These are phyloP conservation scores for Odocoileus virginianus DNA, from an alignment of 2,113 vertebrate species.

Conservation along the genomic window DNA sequence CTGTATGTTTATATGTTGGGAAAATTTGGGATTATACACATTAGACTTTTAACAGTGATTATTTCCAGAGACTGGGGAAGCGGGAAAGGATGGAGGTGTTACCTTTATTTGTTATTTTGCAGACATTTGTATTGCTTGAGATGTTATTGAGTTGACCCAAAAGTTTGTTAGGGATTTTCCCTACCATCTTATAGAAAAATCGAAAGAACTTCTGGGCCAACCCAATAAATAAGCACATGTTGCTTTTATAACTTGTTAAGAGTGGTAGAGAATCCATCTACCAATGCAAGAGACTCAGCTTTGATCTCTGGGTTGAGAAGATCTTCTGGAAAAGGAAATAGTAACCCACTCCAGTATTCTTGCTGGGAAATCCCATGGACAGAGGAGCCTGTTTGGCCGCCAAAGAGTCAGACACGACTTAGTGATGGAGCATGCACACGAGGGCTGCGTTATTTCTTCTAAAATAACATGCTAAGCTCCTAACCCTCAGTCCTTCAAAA, in stretches of 20 bases:
- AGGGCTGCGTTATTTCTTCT: not conserved
- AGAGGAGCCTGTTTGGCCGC: not conserved
- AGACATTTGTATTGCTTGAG: not conserved
- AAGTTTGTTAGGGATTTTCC: not conserved
- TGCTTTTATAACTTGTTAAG: not conserved
- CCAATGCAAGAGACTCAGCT: not conserved
- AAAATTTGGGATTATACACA: not conserved
- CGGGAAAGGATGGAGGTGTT: not conserved
- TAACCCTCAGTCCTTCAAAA: not conserved
- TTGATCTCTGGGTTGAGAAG: not conserved
- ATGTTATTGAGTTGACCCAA: not conserved
- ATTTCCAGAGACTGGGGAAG: not conserved
- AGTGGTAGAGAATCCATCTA: not conserved
- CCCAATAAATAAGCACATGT: not conserved
- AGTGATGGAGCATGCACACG: not conserved
- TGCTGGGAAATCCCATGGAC: not conserved
- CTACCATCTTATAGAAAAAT: not conserved
- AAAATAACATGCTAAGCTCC: not conserved
- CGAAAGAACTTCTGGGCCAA: not conserved
- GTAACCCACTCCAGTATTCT: not conserved
- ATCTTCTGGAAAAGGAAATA: not conserved
- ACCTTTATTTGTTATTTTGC: not conserved
- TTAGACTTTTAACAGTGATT: constrained; percentile 1
- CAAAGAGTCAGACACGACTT: not conserved
- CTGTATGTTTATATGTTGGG: not conserved